Conservation (phyloP, 2,797 vertebrate genomes). For the Uromys caudimaculatus region DNA sequence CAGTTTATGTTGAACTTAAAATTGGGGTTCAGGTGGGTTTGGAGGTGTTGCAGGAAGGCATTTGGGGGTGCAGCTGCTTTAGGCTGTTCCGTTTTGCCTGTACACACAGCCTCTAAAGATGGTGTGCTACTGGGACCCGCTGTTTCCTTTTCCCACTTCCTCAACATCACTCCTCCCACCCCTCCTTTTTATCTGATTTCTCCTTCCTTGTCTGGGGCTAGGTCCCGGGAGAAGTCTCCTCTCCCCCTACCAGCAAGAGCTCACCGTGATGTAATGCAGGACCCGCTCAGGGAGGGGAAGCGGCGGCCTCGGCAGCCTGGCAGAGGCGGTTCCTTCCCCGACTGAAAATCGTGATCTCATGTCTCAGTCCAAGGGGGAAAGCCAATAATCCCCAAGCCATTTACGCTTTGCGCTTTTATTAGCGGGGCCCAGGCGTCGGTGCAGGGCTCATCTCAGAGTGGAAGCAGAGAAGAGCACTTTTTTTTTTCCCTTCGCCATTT, state of each 20-base stretch:
- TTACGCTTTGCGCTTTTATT: slow-evolving; percentile 33
- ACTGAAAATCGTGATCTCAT: slow-evolving; percentile 76
- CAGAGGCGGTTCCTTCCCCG: slow-evolving; percentile 65
- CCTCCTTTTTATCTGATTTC: not conserved
- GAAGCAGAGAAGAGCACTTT: not conserved
- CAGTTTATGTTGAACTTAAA: slow-evolving; percentile 14
- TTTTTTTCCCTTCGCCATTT: not conserved
- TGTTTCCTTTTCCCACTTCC: not conserved
- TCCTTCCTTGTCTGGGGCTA: not conserved
- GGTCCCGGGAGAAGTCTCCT: slow-evolving; percentile 13
- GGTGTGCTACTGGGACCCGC: not conserved
- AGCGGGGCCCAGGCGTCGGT: slow-evolving; percentile 17
- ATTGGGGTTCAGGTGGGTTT: not conserved
- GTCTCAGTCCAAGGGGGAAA: slow-evolving; percentile 72
- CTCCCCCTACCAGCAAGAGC: slow-evolving; percentile 28
- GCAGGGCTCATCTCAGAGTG: not conserved
- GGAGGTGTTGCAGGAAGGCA: not conserved
- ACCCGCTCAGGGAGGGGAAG: slow-evolving; percentile 56
- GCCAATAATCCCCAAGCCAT: slow-evolving; percentile 37
- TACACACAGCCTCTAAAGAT: not conserved
- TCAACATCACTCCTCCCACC: not conserved
- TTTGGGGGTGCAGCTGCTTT: slow-evolving; percentile 49
- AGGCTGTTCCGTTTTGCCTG: not conserved
- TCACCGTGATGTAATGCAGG: slow-evolving; percentile 79
- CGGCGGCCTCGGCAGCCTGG: slow-evolving; percentile 69